Conservation (phyloP, 2,797 vertebrate genomes). For the Apogon talboti region DNA sequence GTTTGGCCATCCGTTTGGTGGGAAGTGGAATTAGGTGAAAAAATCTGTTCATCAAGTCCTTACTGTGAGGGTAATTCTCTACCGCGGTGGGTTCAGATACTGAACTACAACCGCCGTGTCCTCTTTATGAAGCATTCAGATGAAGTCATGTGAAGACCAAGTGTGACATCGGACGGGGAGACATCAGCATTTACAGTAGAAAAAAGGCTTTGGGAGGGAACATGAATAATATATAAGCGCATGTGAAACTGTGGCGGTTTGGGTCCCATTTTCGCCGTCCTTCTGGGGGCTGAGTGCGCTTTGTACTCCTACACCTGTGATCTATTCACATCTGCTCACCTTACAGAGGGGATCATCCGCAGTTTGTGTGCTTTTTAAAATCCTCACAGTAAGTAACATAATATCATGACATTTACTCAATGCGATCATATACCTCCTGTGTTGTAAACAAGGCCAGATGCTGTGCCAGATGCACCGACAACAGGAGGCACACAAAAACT, state of each 20-base stretch:
- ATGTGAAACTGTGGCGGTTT: slow-evolving; percentile 66
- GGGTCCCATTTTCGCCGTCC: slow-evolving; percentile 62
- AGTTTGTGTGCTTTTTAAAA: slow-evolving; percentile 33
- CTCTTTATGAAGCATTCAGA: slow-evolving; percentile 31
- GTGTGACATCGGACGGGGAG: slow-evolving; percentile 55
- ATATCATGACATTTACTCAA: slow-evolving; percentile 76
- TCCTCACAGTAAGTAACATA: slow-evolving; percentile 68
- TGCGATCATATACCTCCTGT: slow-evolving; percentile 71
- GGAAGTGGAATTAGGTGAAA: slow-evolving; percentile 35
- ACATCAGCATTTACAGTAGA: slow-evolving; percentile 67
- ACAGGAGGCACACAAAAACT: slow-evolving; percentile 59
- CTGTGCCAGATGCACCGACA: slow-evolving; percentile 73
- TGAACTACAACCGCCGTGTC: slow-evolving; percentile 7
- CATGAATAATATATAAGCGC: slow-evolving; percentile 77
- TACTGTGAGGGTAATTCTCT: slow-evolving; percentile 22
- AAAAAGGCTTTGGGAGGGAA: slow-evolving; percentile 46
- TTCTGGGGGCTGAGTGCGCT: slow-evolving; percentile 60
- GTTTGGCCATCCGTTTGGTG: slow-evolving; percentile 42
- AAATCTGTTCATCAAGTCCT: slow-evolving; percentile 35
- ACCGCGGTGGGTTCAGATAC: slow-evolving; percentile 17
- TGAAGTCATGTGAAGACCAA: slow-evolving; percentile 37
- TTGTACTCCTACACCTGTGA: slow-evolving; percentile 72
- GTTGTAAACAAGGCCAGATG: slow-evolving; percentile 77
- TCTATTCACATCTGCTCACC: slow-evolving; percentile 74
- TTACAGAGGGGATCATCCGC: slow-evolving; percentile 51